Conservation (phyloP, 2,113 vertebrate genomes). For the Chunga burmeisteri region DNA sequence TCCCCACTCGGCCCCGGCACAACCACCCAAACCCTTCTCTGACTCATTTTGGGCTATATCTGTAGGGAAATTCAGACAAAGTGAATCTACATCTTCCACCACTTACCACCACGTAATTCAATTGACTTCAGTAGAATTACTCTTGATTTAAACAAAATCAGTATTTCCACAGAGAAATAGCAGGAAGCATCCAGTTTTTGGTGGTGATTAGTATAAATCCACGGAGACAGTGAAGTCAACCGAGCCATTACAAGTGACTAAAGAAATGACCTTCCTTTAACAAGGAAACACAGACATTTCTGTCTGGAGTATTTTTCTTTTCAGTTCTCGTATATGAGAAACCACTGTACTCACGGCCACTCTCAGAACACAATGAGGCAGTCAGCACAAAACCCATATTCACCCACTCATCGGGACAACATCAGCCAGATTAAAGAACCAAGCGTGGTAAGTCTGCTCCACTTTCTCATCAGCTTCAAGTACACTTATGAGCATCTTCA, state of each 20-base stretch:
- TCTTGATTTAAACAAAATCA: background rate
- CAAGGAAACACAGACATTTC: conserved; percentile 33
- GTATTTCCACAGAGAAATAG: background rate
- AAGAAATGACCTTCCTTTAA: conserved; percentile 3
- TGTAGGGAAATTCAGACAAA: background rate
- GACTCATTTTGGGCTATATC: background rate
- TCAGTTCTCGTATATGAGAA: background rate
- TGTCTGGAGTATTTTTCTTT: conserved; percentile 24
- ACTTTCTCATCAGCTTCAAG: conserved; percentile 22
- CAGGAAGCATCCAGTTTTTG: background rate
- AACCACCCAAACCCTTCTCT: background rate
- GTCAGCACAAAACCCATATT: background rate
- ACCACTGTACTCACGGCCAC: background rate
- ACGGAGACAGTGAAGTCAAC: background rate
- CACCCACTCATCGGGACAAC: background rate
- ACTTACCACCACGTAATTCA: background rate
- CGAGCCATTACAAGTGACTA: background rate
- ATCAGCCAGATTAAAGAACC: background rate
- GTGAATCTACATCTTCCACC: background rate
- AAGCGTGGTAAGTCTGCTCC: fast-evolving
- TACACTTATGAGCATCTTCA: background rate
- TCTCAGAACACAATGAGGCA: background rate
- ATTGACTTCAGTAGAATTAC: background rate
- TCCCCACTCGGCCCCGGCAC: background rate
- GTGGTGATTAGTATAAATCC: background rate